Evolutionary conservation across 30 jellyfish, hydroid and myxozoan genomes (phyloP), one percentile per base, ranked within the genome.

Genomic region (Hydra vulgaris): DNA sequence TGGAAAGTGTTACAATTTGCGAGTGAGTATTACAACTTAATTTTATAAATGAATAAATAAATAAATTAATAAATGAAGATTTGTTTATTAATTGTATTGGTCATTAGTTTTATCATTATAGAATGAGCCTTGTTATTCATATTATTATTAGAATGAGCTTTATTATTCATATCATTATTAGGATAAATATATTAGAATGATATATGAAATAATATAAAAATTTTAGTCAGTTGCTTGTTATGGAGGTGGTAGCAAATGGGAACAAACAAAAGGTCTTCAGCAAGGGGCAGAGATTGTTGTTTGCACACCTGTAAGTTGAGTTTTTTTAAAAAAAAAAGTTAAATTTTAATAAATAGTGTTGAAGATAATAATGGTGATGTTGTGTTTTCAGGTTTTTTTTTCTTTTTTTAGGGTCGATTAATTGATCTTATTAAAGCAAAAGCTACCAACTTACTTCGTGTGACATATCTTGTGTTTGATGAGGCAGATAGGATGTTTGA

Each of bases 191-290:
- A n/a, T n/a, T n/a, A n/a, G n/a, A n/a, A n/a, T n/a, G n/a, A n/a
- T n/a, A 70, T 18, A 20, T 70, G 15, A 70, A 0, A 7, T 70
- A 25, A 8, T 21, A 70, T 21, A 70, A 70, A 70, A 22, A 21
- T 56, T 74, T 54, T 27, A 94, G 99, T 52, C 96, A 3, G 96
- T 88, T 66, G 99, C 99, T 5, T 96, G 87, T 24, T 94, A 87
- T 79, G 99, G 99, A n/a, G 99, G 99, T 7, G 99, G 97, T 0
- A 94, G 88, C 76, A 94, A 88, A 82, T 88, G 96, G 96, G 97
- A 87, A 74, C 99, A 94, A 75, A 70, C 96, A 53, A 88, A 85
- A 66, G 95, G 96, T 0, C 83, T 94, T 26, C 96, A 88, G 70
- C 94, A 88, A 82, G 99, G 99, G 19, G 97, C 95, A 18, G 99